Base-by-base conservation (phyloP, 2,888 invertebrate species). In the Leptogaster cylindrica region DNA sequence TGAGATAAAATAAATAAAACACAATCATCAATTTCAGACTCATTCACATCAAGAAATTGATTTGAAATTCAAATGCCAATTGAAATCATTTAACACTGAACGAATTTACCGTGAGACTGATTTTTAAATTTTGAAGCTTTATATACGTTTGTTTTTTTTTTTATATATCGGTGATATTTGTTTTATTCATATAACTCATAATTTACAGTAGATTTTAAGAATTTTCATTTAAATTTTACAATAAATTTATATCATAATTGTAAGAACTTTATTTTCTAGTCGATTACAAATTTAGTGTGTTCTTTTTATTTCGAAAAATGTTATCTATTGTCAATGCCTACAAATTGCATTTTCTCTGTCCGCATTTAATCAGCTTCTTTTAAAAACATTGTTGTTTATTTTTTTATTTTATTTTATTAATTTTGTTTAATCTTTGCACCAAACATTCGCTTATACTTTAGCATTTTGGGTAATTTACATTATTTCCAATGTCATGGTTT, bases 211-310 rank as follows among this genome's bases (percentile, higher is more conserved):
- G 81, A 77, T 77, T 1, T 74, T 70, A 65, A 72, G 46, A n/a
- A n/a, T n/a, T n/a, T n/a, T n/a, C n/a, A n/a, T n/a, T n/a, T n/a
- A n/a, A n/a, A n/a, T n/a, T n/a, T n/a, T n/a, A n/a, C n/a, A n/a
- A n/a, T n/a, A n/a, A n/a, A n/a, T n/a, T n/a, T n/a, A n/a, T n/a
- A n/a, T n/a, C n/a, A n/a, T n/a, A n/a, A n/a, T n/a, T n/a, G n/a
- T n/a, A n/a, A n/a, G n/a, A n/a, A n/a, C n/a, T n/a, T 75, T 73
- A 77, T 82, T 83, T 83, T 77, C 12, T n/a, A 10, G 7, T 33
- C 31, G 18, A 55, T 25, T 28, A n/a, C 18, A 2, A 1, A 31
- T 28, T 61, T 61, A 44, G 41, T 28, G 14, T 41, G 6, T n/a
- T n/a, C 14, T 18, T 41, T 6, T 41, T 14, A 6, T 41, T 41